Percentiles rank a stretch among this genome's conserved stretches.
Evolutionary conservation across 2,888 invertebrate species (phyloP).

Genomic region (Eupithecia abbreviata): DNA sequence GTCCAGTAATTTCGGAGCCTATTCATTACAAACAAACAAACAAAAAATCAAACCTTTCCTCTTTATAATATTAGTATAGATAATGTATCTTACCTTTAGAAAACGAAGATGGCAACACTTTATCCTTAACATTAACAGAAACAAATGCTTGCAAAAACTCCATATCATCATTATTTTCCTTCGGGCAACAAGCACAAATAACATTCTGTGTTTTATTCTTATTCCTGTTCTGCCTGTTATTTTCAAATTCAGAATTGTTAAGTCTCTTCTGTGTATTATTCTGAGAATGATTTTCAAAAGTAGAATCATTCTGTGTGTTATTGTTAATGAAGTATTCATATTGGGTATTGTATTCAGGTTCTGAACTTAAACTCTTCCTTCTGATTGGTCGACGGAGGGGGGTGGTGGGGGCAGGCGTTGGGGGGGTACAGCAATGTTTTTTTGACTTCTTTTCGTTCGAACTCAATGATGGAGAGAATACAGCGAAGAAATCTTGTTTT

Average conservation of each 20-base stretch:
- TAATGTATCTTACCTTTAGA: constrained; percentile 63
- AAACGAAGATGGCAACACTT: constrained; percentile 68
- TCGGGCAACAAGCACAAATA: constrained; percentile 59
- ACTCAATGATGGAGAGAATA: constrained; percentile 61
- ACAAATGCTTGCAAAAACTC: constrained; percentile 77
- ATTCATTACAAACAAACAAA: too few relatives aligned
- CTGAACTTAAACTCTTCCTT: constrained; percentile 35
- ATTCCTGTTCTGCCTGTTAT: constrained; percentile 29
- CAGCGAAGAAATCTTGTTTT: constrained; percentile 72
- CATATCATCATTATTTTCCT: constrained; percentile 49
- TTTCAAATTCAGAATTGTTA: constrained; percentile 19
- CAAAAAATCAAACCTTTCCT: too few relatives aligned
- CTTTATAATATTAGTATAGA: too few relatives aligned
- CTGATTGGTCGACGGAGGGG: constrained; percentile 33
- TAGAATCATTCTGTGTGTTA: constrained; percentile 28
- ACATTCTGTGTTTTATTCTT: constrained; percentile 34
- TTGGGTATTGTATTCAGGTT: constrained; percentile 25
- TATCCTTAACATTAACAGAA: constrained; percentile 69
- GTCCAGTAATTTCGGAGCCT: too few relatives aligned
- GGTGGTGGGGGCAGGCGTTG: constrained; percentile 43
- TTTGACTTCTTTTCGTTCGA: constrained; percentile 51
- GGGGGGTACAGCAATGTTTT: constrained; percentile 59
- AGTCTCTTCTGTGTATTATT: constrained; percentile 13
- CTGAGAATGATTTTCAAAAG: constrained; percentile 17
- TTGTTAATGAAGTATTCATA: constrained; percentile 18